Base-by-base conservation (phyloP, 2,113 vertebrate species). In the Oreochromis aureus region DNA sequence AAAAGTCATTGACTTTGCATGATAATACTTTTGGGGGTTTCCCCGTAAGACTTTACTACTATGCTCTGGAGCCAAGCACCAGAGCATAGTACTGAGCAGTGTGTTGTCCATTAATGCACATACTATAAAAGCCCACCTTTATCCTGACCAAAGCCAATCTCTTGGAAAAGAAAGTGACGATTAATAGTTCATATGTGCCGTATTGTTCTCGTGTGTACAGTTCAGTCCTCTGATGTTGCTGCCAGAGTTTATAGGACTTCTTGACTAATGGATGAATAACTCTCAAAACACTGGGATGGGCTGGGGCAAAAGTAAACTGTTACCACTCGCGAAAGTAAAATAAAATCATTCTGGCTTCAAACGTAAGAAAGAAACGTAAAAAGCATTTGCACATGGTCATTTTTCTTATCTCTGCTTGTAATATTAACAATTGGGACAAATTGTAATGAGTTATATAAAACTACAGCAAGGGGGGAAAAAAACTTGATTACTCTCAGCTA, bases 401-500 rank as follows among this genome's bases (percentile, higher is more conserved):
- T 80, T 87, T 59, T 92, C 66, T 89, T 36, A 84, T 81, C 71
- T 59, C 0, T 32, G 39, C 63, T 79, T 80, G 39, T 86, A 85
- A 48, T 82, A 53, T 84, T 54, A 85, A 83, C 63, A 81, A 3
- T 10, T 15, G 4, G 84, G 69, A 59, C 81, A 84, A 83, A 87
- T 87, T 54, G 41, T 34, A 11, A 83, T 41, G 30, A 54, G 86
- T 90, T 86, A 85, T 78, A 36, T 89, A 87, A 86, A 88, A 86
- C 59, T 46, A 4, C 59, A 36, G 27, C 7, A 51, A 56, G 61
- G 55, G 11, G 27, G 59, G 27, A 3, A 36, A 53, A 79, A 27
- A 6, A 10, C 81, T 81, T 19, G 32, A 73, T 85, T 91, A 63
- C 73, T 54, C 78, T 84, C 92, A 84, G 44, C 11, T 8, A 53